Evolutionary conservation across 2,888 invertebrate genomes (phyloP), one percentile per base, ranked within the genome.

Genomic region (Dorcus hopei): DNA sequence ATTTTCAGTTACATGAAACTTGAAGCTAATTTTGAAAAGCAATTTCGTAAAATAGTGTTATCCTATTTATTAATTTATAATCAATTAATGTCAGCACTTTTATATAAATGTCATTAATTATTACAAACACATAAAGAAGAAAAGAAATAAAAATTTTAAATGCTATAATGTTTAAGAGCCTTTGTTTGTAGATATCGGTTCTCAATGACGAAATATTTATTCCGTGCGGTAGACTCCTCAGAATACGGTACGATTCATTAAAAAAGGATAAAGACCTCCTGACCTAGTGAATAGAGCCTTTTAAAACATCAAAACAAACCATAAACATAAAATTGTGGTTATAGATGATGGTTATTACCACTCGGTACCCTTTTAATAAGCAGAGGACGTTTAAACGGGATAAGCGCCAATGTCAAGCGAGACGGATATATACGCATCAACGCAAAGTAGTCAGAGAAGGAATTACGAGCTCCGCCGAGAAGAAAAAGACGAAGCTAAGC

Each of bases 291-390:
- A 54, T 58, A 40, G 53, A 59, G 58, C 59, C 62, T 63, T 64
- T 60, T 62, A 66, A 70, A 68, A 64, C 70, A 70, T 71, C 71
- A 72, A 70, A 72, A 72, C 71, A 72, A 72, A 72, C 70, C 70
- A 68, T 72, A 72, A 72, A 72, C 70, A 68, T 69, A 68, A 69
- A 68, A 66, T 60, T 58, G 55, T 54, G 60, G 52, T 52, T 58
- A 61, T 55, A 62, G 61, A 64, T 49, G 62, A 62, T 65, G 68
- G 67, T 68, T 65, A 68, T 68, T 65, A 68, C 62, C 61, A 63
- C 59, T 60, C 61, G 52, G 56, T 65, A 61, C 62, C 58, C 61
- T 63, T 64, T 62, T 65, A 63, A 69, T 69, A 68, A 68, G 53
- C 61, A 65, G 66, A 65, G 60, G 64, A 64, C 62, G 64, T 64